These are phyloP conservation scores for Mimachlamys varia DNA, from an alignment of 2,888 invertebrate genomes.

Conservation along the genomic window DNA sequence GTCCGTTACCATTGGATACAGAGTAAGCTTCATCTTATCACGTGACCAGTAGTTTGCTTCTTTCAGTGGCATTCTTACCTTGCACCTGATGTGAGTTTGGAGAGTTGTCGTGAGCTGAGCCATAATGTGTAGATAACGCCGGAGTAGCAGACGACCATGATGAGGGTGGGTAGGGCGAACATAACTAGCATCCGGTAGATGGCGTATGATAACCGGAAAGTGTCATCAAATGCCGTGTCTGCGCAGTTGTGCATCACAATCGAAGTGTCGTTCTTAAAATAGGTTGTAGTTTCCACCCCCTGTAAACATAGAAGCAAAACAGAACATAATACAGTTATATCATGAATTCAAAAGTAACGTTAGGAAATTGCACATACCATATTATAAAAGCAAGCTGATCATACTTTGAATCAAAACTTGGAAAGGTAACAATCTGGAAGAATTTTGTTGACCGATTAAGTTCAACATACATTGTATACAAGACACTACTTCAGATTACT, in stretches of 20 bases:
- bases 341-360: no score
- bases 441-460: no score
- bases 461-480: no score
- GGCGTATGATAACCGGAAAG: conserved; percentile 71
- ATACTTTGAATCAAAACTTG: no score
- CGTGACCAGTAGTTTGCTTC: no score
- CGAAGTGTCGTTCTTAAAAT: conserved; percentile 69
- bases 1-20: no score
- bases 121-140: conserved; percentile 81
- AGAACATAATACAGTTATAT: neutral
- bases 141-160: conserved; percentile 81
- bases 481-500: no score
- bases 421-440: no score
- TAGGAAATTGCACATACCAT: no score
- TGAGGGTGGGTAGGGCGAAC: conserved; percentile 79
- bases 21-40: no score
- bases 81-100: conserved; percentile 74
- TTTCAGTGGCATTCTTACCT: conserved; percentile 34
- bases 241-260: conserved; percentile 68
- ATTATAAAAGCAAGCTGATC: no score
- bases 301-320: conserved; percentile 54
- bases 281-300: conserved; percentile 67
- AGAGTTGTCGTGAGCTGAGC: conserved; percentile 80
- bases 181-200: conserved; percentile 80
- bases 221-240: conserved; percentile 63